A percentile compares a stretch with the other conserved stretches of the same genome.
phyloP scores from a whole-genome alignment of 2,113 vertebrate species.

The Thamnophis sirtalis region DNA sequence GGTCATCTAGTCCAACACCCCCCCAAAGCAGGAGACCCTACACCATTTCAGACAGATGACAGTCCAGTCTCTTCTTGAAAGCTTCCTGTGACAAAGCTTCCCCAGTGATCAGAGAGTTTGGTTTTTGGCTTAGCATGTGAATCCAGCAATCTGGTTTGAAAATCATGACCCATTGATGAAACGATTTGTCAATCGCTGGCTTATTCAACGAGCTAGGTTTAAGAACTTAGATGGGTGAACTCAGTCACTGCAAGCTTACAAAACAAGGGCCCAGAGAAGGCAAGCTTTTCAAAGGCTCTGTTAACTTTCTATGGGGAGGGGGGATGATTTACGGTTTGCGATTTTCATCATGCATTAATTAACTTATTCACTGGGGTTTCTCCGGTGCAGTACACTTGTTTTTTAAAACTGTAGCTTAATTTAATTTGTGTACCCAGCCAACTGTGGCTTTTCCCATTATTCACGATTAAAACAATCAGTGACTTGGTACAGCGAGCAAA shows the following conservation, averaged over 20 bases:
- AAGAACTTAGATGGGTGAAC: background rate
- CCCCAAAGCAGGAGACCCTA: too few relatives aligned
- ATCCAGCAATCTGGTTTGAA: background rate
- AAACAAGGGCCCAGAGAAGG: background rate
- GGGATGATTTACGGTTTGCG: background rate
- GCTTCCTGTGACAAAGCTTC: too few relatives aligned
- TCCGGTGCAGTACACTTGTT: background rate
- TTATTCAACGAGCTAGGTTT: background rate
- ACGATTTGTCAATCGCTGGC: background rate
- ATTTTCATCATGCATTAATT: background rate
- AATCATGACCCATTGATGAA: background rate
- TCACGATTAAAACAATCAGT: background rate
- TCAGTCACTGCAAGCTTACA: background rate
- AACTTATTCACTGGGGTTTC: background rate
- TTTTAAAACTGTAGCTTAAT: background rate
- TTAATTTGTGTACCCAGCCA: background rate
- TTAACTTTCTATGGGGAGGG: background rate
- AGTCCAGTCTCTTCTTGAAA: too few relatives aligned
- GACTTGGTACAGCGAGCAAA: background rate
- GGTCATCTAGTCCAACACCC: too few relatives aligned
- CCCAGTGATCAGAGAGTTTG: background rate
- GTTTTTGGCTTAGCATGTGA: background rate
- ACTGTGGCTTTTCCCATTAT: background rate
- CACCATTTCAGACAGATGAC: too few relatives aligned
- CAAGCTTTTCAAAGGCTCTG: background rate